Percentiles rank a stretch among this genome's conserved stretches.
These are phyloP conservation scores for Silurus meridionalis DNA, from an alignment of 2,113 vertebrate species.

Conservation along the genomic window DNA sequence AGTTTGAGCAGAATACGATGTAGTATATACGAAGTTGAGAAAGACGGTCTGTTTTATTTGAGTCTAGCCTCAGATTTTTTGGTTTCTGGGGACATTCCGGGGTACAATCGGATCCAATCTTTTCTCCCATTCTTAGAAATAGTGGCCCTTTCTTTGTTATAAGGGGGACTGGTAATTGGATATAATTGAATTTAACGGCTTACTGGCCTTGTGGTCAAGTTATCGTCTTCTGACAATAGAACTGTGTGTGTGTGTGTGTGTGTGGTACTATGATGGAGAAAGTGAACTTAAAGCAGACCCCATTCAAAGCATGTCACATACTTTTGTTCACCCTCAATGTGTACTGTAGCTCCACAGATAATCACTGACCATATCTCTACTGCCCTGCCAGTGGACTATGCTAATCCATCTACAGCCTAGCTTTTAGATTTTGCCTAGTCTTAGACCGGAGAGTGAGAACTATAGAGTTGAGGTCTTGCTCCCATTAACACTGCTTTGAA, in stretches of 20 bases:
- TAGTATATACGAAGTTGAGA: neutral
- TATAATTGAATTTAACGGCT: conserved; percentile 65
- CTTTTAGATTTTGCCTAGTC: neutral
- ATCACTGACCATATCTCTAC: neutral
- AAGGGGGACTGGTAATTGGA: conserved; percentile 59
- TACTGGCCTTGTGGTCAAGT: conserved; percentile 62
- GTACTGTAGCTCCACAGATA: neutral
- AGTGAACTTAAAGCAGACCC: neutral
- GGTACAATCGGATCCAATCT: conserved; percentile 28
- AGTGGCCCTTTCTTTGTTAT: conserved; percentile 47
- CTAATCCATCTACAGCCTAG: neutral
- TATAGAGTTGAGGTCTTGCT: neutral
- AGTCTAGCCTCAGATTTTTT: neutral
- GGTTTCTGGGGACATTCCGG: neutral
- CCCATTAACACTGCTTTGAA: neutral
- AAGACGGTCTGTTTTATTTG: neutral
- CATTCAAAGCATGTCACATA: neutral
- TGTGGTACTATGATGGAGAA: neutral
- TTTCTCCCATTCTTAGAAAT: conserved; percentile 39
- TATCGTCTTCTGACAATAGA: conserved; percentile 47
- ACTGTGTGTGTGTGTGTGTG: conserved; percentile 8
- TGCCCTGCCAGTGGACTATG: neutral
- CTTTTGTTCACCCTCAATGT: neutral
- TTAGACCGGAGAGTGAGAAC: neutral
- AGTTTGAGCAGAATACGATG: too few species aligned